Evolutionary conservation across 2,797 vertebrate species (phyloP).

Genomic region (Cichlasoma orientale): DNA sequence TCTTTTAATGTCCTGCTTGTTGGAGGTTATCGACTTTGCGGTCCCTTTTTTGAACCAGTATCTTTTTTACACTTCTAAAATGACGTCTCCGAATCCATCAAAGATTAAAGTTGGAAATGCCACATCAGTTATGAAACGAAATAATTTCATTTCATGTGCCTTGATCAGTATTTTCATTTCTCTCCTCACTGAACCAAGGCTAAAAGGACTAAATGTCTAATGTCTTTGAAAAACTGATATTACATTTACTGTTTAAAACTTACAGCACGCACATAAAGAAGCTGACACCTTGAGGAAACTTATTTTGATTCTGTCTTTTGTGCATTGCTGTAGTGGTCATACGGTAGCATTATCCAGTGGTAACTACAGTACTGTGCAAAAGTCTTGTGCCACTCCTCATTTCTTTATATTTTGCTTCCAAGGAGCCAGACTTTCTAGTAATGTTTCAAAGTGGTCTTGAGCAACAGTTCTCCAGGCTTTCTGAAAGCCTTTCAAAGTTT

Average conservation of each 20-base stretch:
- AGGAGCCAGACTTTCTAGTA: too few relatives aligned
- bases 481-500: too few relatives aligned
- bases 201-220: background rate
- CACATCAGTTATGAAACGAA: background rate
- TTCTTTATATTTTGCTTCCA: too few relatives aligned
- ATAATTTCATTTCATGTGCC: background rate
- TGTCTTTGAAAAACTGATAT: background rate
- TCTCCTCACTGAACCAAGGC: background rate
- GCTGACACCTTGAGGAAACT: background rate
- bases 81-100: background rate
- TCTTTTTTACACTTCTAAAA: slow-evolving; percentile 10
- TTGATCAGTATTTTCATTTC: background rate
- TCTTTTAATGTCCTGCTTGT: slow-evolving; percentile 28
- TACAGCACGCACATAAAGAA: too few relatives aligned
- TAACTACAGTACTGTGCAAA: too few relatives aligned
- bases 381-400: too few relatives aligned
- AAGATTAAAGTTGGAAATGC: background rate
- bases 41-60: background rate
- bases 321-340: too few relatives aligned
- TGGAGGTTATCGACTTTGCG: slow-evolving; percentile 25
- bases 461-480: too few relatives aligned
- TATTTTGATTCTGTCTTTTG: background rate
- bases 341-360: too few relatives aligned
- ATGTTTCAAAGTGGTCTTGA: too few relatives aligned
- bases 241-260: background rate